Evolutionary conservation across 2,888 invertebrate genomes (phyloP), one percentile per base, ranked within the genome.

Genomic region (Pyrrhia umbra): DNA sequence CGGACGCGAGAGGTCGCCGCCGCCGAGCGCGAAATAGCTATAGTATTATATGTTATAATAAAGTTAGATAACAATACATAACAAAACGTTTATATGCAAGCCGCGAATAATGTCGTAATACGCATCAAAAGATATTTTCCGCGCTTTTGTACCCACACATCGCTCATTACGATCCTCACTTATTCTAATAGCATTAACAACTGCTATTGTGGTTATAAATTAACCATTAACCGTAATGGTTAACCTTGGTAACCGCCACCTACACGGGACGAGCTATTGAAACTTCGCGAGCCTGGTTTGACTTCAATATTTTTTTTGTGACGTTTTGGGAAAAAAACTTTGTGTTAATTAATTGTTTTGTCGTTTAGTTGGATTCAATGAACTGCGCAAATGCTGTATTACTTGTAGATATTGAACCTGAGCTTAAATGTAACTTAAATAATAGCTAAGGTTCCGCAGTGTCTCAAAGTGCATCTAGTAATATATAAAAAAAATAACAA

Each of bases 181-280:
- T 77, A 62, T 60, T 57, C 43, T 57, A 65, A 75, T 63, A 62
- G 23, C 43, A 61, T 66, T 68, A 63, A 56, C 65, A 47, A 55
- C 50, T 57, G 71, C 66, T 59, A 70, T 71, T 58, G 25, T 37
- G 49, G 73, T 57, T 68, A 73, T 67, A 70, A 70, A 70, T 70
- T 67, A 70, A 60, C 67, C 67, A 61, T 72, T 47, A 66, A 34
- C 40, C 46, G 10, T 60, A n/a, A 71, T 54, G 45, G 45, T 25
- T 66, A 42, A 57, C 73, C 73, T 71, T 73, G 68, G 4, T 4
- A 45, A 45, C 66, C 15, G 18, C 47, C 68, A 42, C 71, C 71
- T 18, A 71, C 71, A 57, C 54, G 6, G 15, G 16, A n/a, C n/a
- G n/a, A 54, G 37, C 40, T 49, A 34, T 68, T 25, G 57, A 57